Conservation (phyloP, 1,140 invertebrate species). For the Diorhabda elongata region DNA sequence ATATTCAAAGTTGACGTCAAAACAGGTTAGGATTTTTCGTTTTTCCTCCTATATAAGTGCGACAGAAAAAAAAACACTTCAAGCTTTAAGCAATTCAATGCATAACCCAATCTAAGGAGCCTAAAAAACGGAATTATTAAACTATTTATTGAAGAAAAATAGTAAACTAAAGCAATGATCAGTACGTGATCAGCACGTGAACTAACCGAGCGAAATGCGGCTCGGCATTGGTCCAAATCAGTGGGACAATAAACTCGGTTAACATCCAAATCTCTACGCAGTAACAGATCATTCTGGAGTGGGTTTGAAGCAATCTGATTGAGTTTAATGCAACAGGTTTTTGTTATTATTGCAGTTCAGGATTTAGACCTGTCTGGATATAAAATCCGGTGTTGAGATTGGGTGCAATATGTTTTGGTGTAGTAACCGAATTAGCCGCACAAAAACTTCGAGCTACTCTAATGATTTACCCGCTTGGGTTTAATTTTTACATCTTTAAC, state of each 20-base stretch:
- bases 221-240: too few species aligned
- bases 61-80: neutral
- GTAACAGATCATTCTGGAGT: too few species aligned
- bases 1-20: slow-evolving; percentile 74
- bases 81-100: neutral
- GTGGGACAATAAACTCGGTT: too few species aligned
- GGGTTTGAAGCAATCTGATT: too few species aligned
- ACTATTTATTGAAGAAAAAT: neutral
- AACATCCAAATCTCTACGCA: too few species aligned
- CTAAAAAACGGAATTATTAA: neutral
- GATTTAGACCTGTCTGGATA: too few species aligned
- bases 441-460: neutral
- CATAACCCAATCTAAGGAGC: neutral
- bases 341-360: too few species aligned
- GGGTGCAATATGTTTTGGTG: too few species aligned
- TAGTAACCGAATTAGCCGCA: too few species aligned
- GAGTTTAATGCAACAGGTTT: too few species aligned
- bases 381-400: too few species aligned
- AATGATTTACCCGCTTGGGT: neutral
- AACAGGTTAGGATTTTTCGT: slow-evolving; percentile 49
- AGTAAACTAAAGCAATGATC: neutral
- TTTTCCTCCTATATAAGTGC: neutral
- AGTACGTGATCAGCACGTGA: neutral
- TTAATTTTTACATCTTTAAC: neutral
- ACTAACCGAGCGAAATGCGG: too few species aligned